A percentile compares a stretch with the other conserved stretches of the same genome.
Conservation (phyloP, 2,797 vertebrate genomes). For the Dendrocincla tyrannina region DNA sequence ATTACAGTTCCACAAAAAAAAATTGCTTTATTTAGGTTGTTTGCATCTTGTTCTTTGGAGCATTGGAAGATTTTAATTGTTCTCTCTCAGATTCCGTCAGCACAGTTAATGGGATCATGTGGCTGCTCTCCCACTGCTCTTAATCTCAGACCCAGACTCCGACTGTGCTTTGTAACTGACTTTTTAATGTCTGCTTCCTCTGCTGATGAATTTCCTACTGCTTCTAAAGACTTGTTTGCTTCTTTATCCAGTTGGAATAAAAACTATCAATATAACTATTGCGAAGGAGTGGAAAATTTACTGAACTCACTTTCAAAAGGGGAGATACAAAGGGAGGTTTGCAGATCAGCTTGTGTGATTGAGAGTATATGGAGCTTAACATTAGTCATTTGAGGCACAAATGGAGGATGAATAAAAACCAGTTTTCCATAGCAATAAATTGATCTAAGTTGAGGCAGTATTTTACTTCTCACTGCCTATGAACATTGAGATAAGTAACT, state of each 20-base stretch:
- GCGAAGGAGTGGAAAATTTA: background rate
- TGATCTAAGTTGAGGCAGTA: background rate
- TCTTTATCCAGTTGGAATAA: slow-evolving; percentile 25
- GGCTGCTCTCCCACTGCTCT: slow-evolving; percentile 54
- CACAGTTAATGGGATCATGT: slow-evolving; percentile 61
- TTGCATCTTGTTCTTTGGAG: background rate
- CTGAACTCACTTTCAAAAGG: background rate
- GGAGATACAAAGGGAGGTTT: slow-evolving; percentile 13
- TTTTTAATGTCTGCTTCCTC: slow-evolving; percentile 48
- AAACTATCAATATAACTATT: slow-evolving; percentile 7
- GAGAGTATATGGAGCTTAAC: background rate
- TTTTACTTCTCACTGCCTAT: background rate
- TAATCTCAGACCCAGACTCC: slow-evolving; percentile 43
- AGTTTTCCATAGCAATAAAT: background rate
- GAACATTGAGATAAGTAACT: background rate
- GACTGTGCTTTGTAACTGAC: slow-evolving; percentile 55
- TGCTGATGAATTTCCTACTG: slow-evolving; percentile 53
- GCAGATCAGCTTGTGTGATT: slow-evolving; percentile 13
- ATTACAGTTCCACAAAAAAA: slow-evolving; percentile 14
- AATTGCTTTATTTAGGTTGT: background rate
- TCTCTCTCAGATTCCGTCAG: slow-evolving; percentile 32
- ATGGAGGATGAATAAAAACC: slow-evolving; percentile 8
- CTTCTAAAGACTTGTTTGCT: slow-evolving; percentile 38
- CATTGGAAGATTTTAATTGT: slow-evolving; percentile 56
- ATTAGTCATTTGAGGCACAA: background rate